Evolutionary conservation across 2,113 vertebrate genomes (phyloP), one percentile per base, ranked within the genome.

Genomic region (Zosterops pallidus): DNA sequence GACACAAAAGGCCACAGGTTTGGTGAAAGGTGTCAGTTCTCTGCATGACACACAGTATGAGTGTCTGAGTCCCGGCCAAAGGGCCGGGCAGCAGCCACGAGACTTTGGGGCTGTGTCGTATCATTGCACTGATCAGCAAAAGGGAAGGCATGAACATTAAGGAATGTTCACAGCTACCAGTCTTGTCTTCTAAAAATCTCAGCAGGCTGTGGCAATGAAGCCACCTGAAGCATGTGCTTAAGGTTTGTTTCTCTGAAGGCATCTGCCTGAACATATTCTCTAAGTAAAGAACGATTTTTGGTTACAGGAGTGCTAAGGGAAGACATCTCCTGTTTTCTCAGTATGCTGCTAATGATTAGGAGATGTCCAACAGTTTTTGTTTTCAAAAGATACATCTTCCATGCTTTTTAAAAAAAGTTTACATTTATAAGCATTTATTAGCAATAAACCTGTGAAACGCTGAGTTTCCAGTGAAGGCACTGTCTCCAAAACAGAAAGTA

Each of bases 31-130:
- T 86, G 18, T 23, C 18, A 26, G 37, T 55, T 62, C 57, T 24
- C 21, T 65, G 13, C 69, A 6, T 41, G 76, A n/a, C 0, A 1
- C 33, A 3, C 2, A 0, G 9, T 41, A 2, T 13, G 22, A 67
- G n/a, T 21, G 47, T 31, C 28, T 0, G 0, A 9, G 22, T 42
- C 31, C 75, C 71, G 59, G 7, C 20, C n/a, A 47, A n/a, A 88
- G 77, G 57, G 35, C 35, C 7, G 5, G 42, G 49, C 24, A 46
- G 87, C 49, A 79, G 65, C 70, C 62, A 8, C 1, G 0, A 46
- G 63, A 33, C 71, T 52, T 47, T 55, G 55, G 12, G 35, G 77
- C 67, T 81, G 31, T 76, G 2, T 57, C 46, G 31, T 76, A 2
- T 57, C 46, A 4, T 19, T 70, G 75, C 50, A 7, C 12, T 74